phyloP scores from a whole-genome alignment of 2,797 vertebrate species.

The Girardinus metallicus region DNA sequence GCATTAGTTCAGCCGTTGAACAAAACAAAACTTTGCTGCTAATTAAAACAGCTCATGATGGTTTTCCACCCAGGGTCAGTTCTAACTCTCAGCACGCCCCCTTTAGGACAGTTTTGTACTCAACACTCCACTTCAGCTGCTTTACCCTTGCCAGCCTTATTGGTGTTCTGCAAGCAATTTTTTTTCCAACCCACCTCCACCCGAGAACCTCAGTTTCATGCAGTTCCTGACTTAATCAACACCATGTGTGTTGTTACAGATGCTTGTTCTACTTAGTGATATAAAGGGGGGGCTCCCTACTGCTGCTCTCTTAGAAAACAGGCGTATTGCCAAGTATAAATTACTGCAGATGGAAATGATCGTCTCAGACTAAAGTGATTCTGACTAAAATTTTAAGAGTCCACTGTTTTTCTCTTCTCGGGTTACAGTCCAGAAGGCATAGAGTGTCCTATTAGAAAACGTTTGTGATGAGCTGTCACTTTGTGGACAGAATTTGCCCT shows the following conservation, averaged over 20 bases:
- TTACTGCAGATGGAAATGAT: slow-evolving; percentile 29
- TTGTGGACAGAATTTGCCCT: background rate
- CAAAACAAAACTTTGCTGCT: background rate
- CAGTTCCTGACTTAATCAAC: slow-evolving; percentile 18
- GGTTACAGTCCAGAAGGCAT: slow-evolving; percentile 11
- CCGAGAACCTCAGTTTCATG: slow-evolving; percentile 1
- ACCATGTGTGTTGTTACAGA: slow-evolving; percentile 18
- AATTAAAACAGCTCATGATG: background rate
- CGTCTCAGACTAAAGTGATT: slow-evolving; percentile 4
- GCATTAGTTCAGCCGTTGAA: background rate
- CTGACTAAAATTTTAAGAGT: slow-evolving; percentile 12
- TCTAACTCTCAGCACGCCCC: background rate
- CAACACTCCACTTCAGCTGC: background rate
- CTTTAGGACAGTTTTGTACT: background rate
- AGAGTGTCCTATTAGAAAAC: slow-evolving; percentile 20
- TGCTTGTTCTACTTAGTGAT: slow-evolving; percentile 3
- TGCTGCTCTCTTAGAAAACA: slow-evolving; percentile 15
- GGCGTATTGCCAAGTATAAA: slow-evolving; percentile 11
- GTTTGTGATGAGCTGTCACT: slow-evolving; percentile 23
- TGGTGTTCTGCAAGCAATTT: background rate
- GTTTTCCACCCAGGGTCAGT: background rate
- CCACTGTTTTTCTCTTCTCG: slow-evolving; percentile 10
- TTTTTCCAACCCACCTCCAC: background rate
- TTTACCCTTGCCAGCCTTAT: background rate
- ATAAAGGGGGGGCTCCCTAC: background rate